Evolutionary conservation across 2,888 invertebrate species (phyloP).

Genomic region (Pachliopta kotzebuea): DNA sequence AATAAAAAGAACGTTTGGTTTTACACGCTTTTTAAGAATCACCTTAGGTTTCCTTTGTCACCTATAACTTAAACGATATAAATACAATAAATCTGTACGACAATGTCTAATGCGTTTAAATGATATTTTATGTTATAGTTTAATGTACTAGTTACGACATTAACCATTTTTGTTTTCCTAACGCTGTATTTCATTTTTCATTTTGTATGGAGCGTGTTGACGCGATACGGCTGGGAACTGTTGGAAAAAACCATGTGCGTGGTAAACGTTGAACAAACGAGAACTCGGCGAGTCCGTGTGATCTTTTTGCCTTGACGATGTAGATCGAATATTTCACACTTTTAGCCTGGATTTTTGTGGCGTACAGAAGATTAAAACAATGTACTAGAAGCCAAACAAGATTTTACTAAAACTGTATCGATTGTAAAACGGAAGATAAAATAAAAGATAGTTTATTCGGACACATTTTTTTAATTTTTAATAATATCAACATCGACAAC

Average conservation of each 20-base stretch:
- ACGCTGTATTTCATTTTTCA: neutral
- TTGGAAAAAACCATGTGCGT: conserved; percentile 4
- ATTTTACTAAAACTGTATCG: neutral
- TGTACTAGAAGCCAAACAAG: neutral
- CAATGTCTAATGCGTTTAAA: no score
- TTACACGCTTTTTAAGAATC: no score
- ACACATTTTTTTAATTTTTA: no score
- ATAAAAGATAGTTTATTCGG: neutral
- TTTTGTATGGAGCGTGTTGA: conserved; percentile 2
- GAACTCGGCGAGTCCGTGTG: neutral
- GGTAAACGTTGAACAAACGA: conserved; percentile 21
- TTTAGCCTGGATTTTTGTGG: conserved; percentile 9
- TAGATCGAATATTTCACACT: conserved; percentile 9
- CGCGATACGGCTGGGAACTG: neutral
- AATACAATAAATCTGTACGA: no score
- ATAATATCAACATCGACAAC: no score
- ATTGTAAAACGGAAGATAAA: neutral
- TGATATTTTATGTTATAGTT: neutral
- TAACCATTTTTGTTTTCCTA: neutral
- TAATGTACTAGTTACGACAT: neutral
- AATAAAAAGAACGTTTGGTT: no score
- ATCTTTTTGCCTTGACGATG: conserved; percentile 9
- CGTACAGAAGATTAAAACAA: neutral
- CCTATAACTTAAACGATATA: no score
- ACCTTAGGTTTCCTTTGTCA: no score